Conservation (phyloP, 1,140 invertebrate species). For the Lamellibrachia luymesi region DNA sequence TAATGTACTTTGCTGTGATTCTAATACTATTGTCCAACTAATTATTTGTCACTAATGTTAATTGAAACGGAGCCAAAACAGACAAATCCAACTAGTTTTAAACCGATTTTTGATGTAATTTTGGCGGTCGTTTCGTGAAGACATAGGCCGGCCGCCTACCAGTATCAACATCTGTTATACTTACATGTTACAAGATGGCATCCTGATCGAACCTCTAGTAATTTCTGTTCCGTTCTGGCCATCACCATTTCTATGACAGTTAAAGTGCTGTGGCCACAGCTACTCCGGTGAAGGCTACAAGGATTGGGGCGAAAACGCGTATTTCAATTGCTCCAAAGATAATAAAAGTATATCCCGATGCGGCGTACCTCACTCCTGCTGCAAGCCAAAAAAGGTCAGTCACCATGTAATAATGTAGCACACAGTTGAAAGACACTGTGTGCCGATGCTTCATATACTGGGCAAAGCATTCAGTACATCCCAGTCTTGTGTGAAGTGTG, state of each 20-base stretch:
- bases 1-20: neutral
- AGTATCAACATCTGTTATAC: no score
- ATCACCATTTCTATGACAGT: slow-evolving; percentile 60
- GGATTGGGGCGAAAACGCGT: slow-evolving; percentile 92
- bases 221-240: neutral
- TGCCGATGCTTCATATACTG: neutral
- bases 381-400: slow-evolving; percentile 63
- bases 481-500: no score
- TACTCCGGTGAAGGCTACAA: slow-evolving; percentile 84
- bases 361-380: slow-evolving; percentile 91
- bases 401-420: neutral
- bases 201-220: no score
- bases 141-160: no score
- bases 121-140: no score
- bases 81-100: no score
- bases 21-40: no score
- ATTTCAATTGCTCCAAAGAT: slow-evolving; percentile 70
- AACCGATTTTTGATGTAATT: no score
- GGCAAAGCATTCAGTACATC: no score
- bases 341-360: slow-evolving; percentile 73
- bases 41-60: no score
- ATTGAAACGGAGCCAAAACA: no score
- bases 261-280: slow-evolving; percentile 87
- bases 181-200: no score
- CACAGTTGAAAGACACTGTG: neutral